Evolutionary conservation across 2,888 invertebrate species (phyloP), one percentile per base, ranked within the genome.

Genomic region (Sinotaia quadrata): DNA sequence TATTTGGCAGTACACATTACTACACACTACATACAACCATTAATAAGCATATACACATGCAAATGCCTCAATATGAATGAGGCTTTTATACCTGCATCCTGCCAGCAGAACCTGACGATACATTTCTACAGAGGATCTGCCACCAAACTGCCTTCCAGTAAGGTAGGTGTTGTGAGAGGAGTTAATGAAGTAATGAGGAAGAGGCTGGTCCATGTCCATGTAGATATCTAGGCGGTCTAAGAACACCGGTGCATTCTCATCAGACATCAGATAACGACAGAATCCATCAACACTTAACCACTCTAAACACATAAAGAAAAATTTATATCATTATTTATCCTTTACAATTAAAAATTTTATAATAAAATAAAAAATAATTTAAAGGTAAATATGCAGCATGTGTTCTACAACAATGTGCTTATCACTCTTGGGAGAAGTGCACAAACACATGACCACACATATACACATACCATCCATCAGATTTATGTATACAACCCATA

Each of bases 161-260:
- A 89, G 84, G 81, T 89, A 89, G n/a, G 89, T 88, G 76, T 88
- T 89, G 78, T 89, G 88, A 2, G 88, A 88, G 41, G 97, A 97
- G 91, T 99, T 99, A 85, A 99, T 99, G 90, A 98, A 99, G 90
- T 99, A 99, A 88, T 99, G 98, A 10, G 96, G 93, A 66, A 99
- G 88, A 0, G 99, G 95, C 87, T 98, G 97, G 88, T 99, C 98
- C 99, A 99, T 98, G 78, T 99, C 98, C 88, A 90, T 90, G 82
- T 90, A 90, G 84, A 95, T 94, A 87, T 98, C 98, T 79, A 98
- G 90, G n/a, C 98, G 92, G 89, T 99, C 99, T 78, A 99, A 91
- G 90, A 99, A 99, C 75, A 99, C 98, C 0, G 99, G 98, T 0
- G 98, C 97, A 90, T 99, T 99, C 90, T 99, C 99, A 88, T 99